These are phyloP conservation scores for Lypha dubia DNA, from an alignment of 2,888 invertebrate species.

Conservation along the genomic window DNA sequence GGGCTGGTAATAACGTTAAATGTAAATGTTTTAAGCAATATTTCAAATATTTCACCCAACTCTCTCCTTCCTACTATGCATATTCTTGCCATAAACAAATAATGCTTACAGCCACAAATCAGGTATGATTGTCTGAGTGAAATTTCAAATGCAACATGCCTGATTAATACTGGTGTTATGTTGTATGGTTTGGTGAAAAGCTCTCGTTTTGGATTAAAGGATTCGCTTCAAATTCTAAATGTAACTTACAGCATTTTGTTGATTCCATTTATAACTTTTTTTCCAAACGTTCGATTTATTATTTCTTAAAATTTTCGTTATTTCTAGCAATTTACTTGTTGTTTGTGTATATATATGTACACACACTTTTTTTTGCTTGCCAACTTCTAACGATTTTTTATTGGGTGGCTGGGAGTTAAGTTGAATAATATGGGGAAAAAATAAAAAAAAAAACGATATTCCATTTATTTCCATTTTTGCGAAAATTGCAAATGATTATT, in stretches of 20 bases:
- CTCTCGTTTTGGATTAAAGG: slow-evolving; percentile 51
- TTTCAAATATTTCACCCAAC: slow-evolving; percentile 11
- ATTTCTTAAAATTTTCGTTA: slow-evolving; percentile 5
- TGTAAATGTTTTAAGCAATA: slow-evolving; percentile 57
- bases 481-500: slow-evolving; percentile 66
- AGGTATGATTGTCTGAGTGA: slow-evolving; percentile 6
- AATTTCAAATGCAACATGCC: slow-evolving; percentile 7
- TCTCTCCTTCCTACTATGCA: background rate
- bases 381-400: slow-evolving; percentile 44
- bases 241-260: slow-evolving; percentile 19
- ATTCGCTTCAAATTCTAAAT: slow-evolving; percentile 55
- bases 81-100: slow-evolving; percentile 3
- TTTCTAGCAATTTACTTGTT: slow-evolving; percentile 67
- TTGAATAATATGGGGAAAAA: background rate
- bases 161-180: slow-evolving; percentile 60
- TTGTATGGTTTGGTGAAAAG: slow-evolving; percentile 51
- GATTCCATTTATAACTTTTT: slow-evolving; percentile 13
- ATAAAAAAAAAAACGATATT: slow-evolving; percentile 41
- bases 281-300: slow-evolving; percentile 31
- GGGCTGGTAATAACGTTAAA: slow-evolving; percentile 36
- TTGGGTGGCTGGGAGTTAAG: slow-evolving; percentile 16
- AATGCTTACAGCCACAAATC: background rate
- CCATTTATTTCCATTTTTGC: slow-evolving; percentile 50
- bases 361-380: slow-evolving; percentile 63
- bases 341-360: slow-evolving; percentile 31